Percentiles rank a stretch among this genome's conserved stretches.
Conservation (phyloP, 2,888 invertebrate genomes). For the Pecten maximus region DNA sequence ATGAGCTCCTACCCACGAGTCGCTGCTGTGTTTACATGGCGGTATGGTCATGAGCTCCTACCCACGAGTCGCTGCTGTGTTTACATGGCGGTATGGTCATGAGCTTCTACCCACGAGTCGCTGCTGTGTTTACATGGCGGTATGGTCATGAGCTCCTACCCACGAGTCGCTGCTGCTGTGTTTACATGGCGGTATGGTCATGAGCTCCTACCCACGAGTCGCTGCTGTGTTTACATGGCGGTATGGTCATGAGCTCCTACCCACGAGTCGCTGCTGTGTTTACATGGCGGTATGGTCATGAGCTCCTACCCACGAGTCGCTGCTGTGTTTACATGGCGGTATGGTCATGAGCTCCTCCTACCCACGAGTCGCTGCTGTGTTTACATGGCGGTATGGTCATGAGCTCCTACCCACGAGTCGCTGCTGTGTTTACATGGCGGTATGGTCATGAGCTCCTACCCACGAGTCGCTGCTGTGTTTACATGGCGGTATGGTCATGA, state of each 20-base stretch:
- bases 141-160: neutral
- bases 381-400: neutral
- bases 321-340: neutral
- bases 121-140: neutral
- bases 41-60: neutral
- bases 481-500: neutral
- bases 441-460: neutral
- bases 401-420: neutral
- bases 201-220: neutral
- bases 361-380: neutral
- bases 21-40: neutral
- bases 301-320: neutral
- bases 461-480: neutral
- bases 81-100: neutral
- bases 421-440: neutral
- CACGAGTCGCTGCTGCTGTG: neutral
- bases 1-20: neutral
- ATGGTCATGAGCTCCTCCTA: neutral
- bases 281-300: neutral
- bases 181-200: neutral
- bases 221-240: neutral
- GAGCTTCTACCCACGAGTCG: neutral
- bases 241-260: neutral
- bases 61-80: neutral
- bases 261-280: neutral